Evolutionary conservation across 2,113 vertebrate genomes (phyloP).

Genomic region (Callocephalon fimbriatum): DNA sequence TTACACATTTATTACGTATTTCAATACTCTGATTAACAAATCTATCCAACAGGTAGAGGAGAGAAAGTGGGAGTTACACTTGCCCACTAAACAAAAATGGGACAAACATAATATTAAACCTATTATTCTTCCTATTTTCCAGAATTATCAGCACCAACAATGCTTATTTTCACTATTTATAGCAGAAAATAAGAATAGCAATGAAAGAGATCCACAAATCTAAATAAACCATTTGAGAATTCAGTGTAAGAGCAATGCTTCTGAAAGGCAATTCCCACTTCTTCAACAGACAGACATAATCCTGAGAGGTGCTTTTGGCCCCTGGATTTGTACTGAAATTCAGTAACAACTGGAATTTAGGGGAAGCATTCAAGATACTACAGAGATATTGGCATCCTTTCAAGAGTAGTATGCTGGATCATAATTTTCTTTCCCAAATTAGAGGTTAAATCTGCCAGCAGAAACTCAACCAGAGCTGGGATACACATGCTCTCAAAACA

Average conservation of each 20-base stretch:
- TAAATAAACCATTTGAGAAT: not conserved
- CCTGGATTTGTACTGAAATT: not conserved
- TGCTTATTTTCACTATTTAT: not conserved
- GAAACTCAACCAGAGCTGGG: not conserved
- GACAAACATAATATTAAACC: not conserved
- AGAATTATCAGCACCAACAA: not conserved
- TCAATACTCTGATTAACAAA: not conserved
- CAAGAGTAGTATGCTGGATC: not conserved
- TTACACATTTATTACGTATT: not conserved
- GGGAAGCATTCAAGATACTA: not conserved
- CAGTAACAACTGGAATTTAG: not conserved
- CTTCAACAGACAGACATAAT: not conserved
- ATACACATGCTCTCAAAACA: not conserved
- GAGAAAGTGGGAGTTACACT: not conserved
- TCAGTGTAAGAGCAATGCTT: not conserved
- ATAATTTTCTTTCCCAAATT: not conserved
- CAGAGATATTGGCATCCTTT: not conserved
- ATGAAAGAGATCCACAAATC: not conserved
- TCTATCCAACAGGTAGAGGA: not conserved
- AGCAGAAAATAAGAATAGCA: not conserved
- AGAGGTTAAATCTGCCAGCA: slow-evolving; percentile 9
- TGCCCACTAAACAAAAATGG: not conserved
- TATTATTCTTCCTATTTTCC: not conserved
- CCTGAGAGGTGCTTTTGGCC: not conserved
- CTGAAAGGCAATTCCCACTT: not conserved